Evolutionary conservation across 2,888 invertebrate genomes (phyloP).

Genomic region (Apamea crenata): DNA sequence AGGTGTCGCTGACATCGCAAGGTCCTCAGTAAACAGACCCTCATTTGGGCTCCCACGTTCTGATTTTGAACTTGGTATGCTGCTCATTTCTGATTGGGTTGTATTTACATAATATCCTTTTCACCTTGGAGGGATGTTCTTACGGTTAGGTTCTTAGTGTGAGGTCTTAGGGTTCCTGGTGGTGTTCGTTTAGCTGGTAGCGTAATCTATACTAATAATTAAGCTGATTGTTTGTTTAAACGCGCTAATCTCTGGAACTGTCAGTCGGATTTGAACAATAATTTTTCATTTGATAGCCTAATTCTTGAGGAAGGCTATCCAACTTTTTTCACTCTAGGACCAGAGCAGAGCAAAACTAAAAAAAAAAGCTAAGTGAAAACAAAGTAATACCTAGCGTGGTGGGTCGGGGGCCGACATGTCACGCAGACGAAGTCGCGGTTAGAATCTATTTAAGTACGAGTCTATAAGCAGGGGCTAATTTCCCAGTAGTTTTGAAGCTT

Average conservation of each 20-base stretch:
- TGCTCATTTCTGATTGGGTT: slow-evolving; percentile 56
- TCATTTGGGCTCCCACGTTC: slow-evolving; percentile 55
- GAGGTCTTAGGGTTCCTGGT: neutral
- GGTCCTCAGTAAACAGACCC: slow-evolving; percentile 68
- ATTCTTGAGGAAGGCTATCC: no score
- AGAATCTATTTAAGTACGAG: neutral
- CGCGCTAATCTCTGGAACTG: no score
- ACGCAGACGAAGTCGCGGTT: neutral
- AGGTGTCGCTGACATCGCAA: slow-evolving; percentile 61
- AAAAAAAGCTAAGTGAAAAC: neutral
- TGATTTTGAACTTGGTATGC: slow-evolving; percentile 57
- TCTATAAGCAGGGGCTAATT: neutral
- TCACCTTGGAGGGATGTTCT: neutral
- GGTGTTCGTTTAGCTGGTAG: neutral
- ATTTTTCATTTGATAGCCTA: no score
- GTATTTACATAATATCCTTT: slow-evolving; percentile 62
- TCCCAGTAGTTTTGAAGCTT: neutral
- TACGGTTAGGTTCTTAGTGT: neutral
- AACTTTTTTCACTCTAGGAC: no score
- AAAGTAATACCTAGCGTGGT: neutral
- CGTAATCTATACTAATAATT: neutral
- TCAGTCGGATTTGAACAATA: no score
- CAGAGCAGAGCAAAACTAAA: no score
- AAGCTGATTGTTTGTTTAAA: neutral
- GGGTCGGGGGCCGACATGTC: neutral